phyloP scores from a whole-genome alignment of 1,140 invertebrate species.

The Drosophila tropicalis region DNA sequence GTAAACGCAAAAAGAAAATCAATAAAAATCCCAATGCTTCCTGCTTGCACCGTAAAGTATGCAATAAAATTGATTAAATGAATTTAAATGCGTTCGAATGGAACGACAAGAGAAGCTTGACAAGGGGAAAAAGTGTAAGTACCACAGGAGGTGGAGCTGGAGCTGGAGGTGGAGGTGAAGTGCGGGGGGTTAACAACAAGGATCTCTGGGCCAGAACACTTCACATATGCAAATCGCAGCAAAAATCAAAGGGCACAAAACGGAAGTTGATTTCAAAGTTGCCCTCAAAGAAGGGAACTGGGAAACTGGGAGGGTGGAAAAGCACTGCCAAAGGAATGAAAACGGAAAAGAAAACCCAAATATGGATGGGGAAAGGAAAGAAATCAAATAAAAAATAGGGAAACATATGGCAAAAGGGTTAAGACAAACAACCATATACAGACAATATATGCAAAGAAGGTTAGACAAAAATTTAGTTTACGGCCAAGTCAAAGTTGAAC shows the following conservation, averaged over 20 bases:
- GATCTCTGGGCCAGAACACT: not conserved
- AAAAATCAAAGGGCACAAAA: conserved; percentile 37
- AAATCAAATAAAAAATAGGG: conserved; percentile 28
- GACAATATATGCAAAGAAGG: conserved; percentile 49
- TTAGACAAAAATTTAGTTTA: conserved; percentile 8
- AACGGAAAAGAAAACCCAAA: not conserved
- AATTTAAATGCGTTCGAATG: conserved; percentile 22
- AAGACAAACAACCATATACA: conserved; percentile 44
- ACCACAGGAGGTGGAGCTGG: not conserved
- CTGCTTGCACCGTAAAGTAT: conserved; percentile 7
- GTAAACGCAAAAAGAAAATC: conserved; percentile 28
- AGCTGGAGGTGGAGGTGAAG: not conserved
- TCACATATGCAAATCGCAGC: conserved; percentile 29
- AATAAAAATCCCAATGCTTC: conserved; percentile 20
- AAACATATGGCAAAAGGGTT: conserved; percentile 16
- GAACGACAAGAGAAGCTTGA: not conserved
- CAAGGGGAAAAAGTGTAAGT: not conserved
- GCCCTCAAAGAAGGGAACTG: not conserved
- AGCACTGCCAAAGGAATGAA: not conserved
- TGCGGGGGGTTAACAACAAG: not conserved
- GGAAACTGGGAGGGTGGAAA: not conserved
- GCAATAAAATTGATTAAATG: conserved; percentile 20
- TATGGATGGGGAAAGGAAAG: not conserved
- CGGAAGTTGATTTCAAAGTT: conserved; percentile 47
- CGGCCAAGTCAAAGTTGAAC: conserved; percentile 16